phyloP scores from a whole-genome alignment of 2,797 vertebrate genomes.

The Mastacembelus armatus region DNA sequence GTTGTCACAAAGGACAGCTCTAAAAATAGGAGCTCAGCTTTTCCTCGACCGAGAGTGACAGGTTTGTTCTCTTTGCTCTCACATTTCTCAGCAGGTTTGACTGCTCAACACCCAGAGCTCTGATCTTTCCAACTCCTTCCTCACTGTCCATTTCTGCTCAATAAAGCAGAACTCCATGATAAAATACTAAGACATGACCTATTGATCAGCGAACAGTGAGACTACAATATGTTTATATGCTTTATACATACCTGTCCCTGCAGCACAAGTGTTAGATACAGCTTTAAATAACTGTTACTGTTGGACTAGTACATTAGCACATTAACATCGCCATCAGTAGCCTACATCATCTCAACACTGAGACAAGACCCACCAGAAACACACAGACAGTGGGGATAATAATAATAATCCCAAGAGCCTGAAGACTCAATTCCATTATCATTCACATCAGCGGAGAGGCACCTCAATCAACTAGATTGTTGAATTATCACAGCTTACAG shows the following conservation, averaged over 20 bases:
- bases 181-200: constrained; percentile 19
- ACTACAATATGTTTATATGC: not conserved
- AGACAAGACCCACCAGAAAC: constrained; percentile 26
- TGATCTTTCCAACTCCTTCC: constrained; percentile 51
- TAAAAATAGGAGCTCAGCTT: constrained; percentile 82
- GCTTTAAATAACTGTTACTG: too few species aligned
- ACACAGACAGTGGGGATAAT: constrained; percentile 40
- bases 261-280: not conserved
- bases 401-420: constrained; percentile 56
- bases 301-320: too few species aligned
- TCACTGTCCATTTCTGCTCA: constrained; percentile 21
- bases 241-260: not conserved
- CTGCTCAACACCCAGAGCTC: constrained; percentile 52
- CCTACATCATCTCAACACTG: constrained; percentile 11
- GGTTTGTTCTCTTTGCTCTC: constrained; percentile 64
- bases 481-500: constrained; percentile 60
- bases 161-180: constrained; percentile 6
- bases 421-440: constrained; percentile 61
- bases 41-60: constrained; percentile 76
- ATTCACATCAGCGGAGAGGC: constrained; percentile 37
- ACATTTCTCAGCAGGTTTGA: constrained; percentile 54
- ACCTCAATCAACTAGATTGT: constrained; percentile 61
- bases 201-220: not conserved
- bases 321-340: constrained; percentile 1
- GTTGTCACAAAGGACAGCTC: constrained; percentile 80